Evolutionary conservation across 2,888 invertebrate genomes (phyloP).

Genomic region (Tachina fera): DNA sequence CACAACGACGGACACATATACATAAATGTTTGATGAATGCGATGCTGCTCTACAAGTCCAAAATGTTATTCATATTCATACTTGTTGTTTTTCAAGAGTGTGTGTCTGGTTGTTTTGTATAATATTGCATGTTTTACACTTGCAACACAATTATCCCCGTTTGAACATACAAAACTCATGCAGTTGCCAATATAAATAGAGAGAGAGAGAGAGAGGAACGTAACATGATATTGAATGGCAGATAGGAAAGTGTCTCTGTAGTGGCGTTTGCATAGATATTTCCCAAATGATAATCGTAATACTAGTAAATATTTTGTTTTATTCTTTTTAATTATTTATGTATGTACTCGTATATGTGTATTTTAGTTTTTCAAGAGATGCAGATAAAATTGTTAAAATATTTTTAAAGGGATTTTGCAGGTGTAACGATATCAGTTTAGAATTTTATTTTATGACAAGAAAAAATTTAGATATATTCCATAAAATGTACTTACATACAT

Average conservation of each 20-base stretch:
- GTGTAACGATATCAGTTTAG: conserved; percentile 64
- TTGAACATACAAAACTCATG: conserved; percentile 13
- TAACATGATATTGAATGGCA: conserved; percentile 48
- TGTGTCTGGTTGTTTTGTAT: conserved; percentile 38
- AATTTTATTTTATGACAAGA: conserved; percentile 28
- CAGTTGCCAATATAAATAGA: conserved; percentile 37
- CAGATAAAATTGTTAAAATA: conserved; percentile 57
- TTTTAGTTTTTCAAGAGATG: conserved; percentile 26
- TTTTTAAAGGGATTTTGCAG: conserved; percentile 66
- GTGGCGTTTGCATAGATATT: conserved; percentile 37
- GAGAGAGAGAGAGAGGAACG: neutral
- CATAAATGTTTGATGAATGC: conserved; percentile 69
- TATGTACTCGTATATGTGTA: neutral
- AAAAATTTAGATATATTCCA: conserved; percentile 22
- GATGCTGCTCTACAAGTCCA: conserved; percentile 35
- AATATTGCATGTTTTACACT: conserved; percentile 47
- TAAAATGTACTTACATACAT: conserved; percentile 4
- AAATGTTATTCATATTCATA: conserved; percentile 53
- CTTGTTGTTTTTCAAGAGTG: conserved; percentile 2
- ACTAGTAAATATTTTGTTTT: conserved; percentile 49
- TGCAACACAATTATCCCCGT: conserved; percentile 45
- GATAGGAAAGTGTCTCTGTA: conserved; percentile 20
- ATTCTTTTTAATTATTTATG: conserved; percentile 14
- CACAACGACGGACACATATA: conserved; percentile 35
- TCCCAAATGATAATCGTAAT: conserved; percentile 40